Conservation (phyloP, 2,113 vertebrate species). For the Anas platyrhynchos region DNA sequence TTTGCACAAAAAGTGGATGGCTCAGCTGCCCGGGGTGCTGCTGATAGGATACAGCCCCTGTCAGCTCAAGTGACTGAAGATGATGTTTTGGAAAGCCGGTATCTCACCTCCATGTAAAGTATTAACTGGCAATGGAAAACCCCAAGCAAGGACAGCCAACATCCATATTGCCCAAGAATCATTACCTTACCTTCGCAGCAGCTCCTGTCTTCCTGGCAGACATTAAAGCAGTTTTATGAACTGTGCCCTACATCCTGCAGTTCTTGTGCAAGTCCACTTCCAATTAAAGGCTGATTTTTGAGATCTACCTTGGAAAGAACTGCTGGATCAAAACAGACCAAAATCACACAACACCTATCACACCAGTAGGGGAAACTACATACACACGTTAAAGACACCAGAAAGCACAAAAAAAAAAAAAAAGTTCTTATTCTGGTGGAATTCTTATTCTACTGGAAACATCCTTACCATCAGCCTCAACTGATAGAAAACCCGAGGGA, state of each 20-base stretch:
- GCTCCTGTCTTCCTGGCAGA: background rate
- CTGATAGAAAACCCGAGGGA: background rate
- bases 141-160: background rate
- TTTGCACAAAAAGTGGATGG: background rate
- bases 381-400: background rate
- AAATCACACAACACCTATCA: conserved; percentile 4
- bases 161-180: background rate
- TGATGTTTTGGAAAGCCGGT: background rate
- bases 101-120: background rate
- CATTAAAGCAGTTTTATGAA: background rate
- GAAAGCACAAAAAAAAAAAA: conserved; percentile 12
- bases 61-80: background rate
- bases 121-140: background rate
- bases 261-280: background rate
- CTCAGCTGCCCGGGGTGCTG: background rate
- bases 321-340: conserved; percentile 33
- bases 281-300: conserved; percentile 26
- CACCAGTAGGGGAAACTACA: background rate
- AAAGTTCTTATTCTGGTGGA: background rate
- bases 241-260: background rate
- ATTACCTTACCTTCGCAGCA: background rate
- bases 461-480: background rate
- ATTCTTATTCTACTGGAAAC: background rate
- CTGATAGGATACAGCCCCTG: background rate
- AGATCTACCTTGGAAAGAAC: conserved; percentile 20